phyloP scores from a whole-genome alignment of 2,888 invertebrate genomes.

The Tetranychus piercei region DNA sequence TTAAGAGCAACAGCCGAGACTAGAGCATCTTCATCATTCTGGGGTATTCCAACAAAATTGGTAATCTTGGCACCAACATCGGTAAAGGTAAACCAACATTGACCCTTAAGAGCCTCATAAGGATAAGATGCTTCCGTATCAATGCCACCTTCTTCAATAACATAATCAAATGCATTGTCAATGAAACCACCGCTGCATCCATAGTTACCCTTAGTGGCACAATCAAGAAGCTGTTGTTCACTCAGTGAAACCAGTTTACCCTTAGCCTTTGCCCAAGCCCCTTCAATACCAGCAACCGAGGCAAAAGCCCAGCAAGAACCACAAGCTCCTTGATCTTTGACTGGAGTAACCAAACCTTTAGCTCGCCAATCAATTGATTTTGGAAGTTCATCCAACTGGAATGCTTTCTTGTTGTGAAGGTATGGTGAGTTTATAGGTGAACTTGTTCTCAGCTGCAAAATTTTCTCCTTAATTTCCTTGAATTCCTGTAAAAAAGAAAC shows the following conservation, averaged over 20 bases:
- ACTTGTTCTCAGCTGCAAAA: not conserved
- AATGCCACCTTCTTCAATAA: constrained; percentile 30
- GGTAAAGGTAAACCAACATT: constrained; percentile 24
- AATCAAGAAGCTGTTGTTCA: constrained; percentile 51
- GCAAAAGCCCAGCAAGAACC: constrained; percentile 87
- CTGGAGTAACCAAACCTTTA: not conserved
- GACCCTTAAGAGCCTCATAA: constrained; percentile 30
- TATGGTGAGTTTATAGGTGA: not conserved
- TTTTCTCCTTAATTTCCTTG: constrained; percentile 47
- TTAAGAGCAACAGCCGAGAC: constrained; percentile 27
- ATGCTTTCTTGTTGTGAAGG: not conserved
- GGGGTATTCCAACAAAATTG: constrained; percentile 26
- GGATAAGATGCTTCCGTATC: constrained; percentile 36
- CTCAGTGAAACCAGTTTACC: constrained; percentile 60
- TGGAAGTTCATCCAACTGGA: not conserved
- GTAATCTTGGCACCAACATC: constrained; percentile 23
- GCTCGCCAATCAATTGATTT: not conserved
- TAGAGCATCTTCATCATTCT: constrained; percentile 25
- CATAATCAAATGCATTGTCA: constrained; percentile 35
- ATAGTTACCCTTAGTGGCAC: constrained; percentile 35
- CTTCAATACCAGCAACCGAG: constrained; percentile 44
- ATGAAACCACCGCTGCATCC: constrained; percentile 26
- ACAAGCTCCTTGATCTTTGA: not conserved
- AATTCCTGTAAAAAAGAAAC: constrained; percentile 45
- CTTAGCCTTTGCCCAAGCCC: constrained; percentile 49